phyloP scores from a whole-genome alignment of 2,888 invertebrate genomes.

The Drosophila suboccidentalis region DNA sequence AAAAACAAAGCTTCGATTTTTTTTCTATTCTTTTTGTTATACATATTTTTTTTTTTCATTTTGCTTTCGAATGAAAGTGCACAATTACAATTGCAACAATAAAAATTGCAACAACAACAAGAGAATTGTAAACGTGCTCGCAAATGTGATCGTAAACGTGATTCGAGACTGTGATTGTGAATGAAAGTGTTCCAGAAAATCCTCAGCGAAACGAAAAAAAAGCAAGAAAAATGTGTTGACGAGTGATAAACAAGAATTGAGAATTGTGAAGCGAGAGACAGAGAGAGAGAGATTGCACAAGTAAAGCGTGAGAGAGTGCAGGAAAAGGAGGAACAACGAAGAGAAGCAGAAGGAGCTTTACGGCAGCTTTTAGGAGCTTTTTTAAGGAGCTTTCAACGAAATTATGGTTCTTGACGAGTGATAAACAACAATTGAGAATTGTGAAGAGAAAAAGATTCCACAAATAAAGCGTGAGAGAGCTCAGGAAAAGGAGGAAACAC shows the following conservation, averaged over 20 bases:
- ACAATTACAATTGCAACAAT: slow-evolving; percentile 35
- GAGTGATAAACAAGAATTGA: slow-evolving; percentile 1
- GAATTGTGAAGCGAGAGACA: slow-evolving; percentile 1
- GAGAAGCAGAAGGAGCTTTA: not conserved
- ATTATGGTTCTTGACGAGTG: slow-evolving; percentile 15
- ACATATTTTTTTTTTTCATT: slow-evolving; percentile 22
- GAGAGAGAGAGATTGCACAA: not conserved
- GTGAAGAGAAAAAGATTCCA: not conserved
- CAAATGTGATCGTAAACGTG: slow-evolving; percentile 49
- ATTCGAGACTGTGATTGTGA: slow-evolving; percentile 37
- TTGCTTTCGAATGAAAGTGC: slow-evolving; percentile 69
- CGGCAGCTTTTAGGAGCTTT: not conserved
- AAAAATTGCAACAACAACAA: slow-evolving; percentile 6
- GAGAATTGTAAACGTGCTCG: slow-evolving; percentile 21
- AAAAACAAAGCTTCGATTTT: slow-evolving; percentile 5
- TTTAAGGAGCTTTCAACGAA: not conserved
- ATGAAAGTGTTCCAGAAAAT: slow-evolving; percentile 49
- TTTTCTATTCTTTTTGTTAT: slow-evolving; percentile 31
- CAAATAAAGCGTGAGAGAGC: too few species aligned
- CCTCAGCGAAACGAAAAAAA: slow-evolving; percentile 32
- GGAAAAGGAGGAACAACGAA: not conserved
- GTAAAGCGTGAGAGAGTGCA: not conserved
- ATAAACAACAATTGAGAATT: not conserved
- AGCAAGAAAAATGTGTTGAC: slow-evolving; percentile 38
- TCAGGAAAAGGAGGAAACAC: too few species aligned